Evolutionary conservation across 2,797 vertebrate species (phyloP), one percentile per base, ranked within the genome.

Genomic region (Mus minutoides): DNA sequence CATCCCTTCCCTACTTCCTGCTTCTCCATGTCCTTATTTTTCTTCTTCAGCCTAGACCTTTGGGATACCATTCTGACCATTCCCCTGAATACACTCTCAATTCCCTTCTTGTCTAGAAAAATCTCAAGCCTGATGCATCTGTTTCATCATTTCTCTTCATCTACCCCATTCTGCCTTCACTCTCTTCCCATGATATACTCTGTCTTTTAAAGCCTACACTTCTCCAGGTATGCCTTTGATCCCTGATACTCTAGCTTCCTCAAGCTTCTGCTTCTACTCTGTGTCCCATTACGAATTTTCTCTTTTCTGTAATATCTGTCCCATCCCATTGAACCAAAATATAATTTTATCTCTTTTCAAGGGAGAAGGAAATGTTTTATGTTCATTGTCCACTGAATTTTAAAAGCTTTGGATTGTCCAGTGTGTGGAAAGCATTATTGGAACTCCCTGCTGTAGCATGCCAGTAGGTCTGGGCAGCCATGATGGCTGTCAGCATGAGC

Each of bases 271-370:
- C 19, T 56, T 43, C n/a, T 0, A 22, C 3, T 37, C n/a, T 56
- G 31, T 0, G 80, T 24, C 71, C 37, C 1, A 54, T 31, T 43
- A 85, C 16, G 60, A 21, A 88, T 37, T 87, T 80, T 49, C 17
- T 78, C 5, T 58, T 62, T 46, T 67, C 22, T 86, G 24, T 0
- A 86, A 3, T 12, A 71, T 43, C 10, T 49, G n/a, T 92, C 24
- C n/a, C 37, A 90, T n/a, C 6, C 6, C n/a, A 49, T 17, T 24
- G 40, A 79, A 90, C 7, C 9, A 73, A n/a, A 94, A 26, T 84
- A 60, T 91, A 40, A 84, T 76, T 93, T 93, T 79, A 10, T 93
- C 3, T 88, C 31, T 90, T 97, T 97, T 90, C 88, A 90, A 91
- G 71, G 37, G 49, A 95, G 58, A 86, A 90, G 8, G 8, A 52